Conservation (phyloP, 2,888 invertebrate genomes). For the Pardosa pseudoannulata region DNA sequence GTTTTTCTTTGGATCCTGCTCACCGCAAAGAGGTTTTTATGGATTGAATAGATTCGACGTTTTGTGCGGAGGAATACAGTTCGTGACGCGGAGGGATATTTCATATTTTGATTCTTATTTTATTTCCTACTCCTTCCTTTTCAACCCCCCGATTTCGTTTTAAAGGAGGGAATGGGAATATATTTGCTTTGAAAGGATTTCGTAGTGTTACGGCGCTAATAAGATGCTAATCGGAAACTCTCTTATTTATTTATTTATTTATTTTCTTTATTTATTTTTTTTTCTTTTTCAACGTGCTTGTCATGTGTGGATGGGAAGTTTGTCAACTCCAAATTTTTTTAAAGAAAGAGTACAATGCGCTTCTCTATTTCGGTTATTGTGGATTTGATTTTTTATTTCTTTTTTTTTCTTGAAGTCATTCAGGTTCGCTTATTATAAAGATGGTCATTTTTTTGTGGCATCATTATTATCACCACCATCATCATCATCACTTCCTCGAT, state of each 20-base stretch:
- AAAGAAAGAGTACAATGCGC: slow-evolving; percentile 33
- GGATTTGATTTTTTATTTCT: neutral
- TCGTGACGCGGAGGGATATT: slow-evolving; percentile 27
- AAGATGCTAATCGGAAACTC: slow-evolving; percentile 66
- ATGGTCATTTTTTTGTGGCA: neutral
- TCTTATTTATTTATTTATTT: slow-evolving; percentile 24
- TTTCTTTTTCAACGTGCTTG: slow-evolving; percentile 34
- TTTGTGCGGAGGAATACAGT: slow-evolving; percentile 56
- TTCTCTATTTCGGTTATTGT: neutral
- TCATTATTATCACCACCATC: too few species aligned
- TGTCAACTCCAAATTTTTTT: slow-evolving; percentile 34
- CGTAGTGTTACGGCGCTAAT: slow-evolving; percentile 49
- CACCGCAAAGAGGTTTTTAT: slow-evolving; percentile 37
- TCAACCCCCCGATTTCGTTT: neutral
- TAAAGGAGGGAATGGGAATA: slow-evolving; percentile 3
- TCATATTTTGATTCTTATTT: slow-evolving; percentile 15
- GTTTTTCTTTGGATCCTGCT: slow-evolving; percentile 32
- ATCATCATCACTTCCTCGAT: neutral
- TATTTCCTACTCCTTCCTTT: neutral
- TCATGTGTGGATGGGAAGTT: slow-evolving; percentile 15
- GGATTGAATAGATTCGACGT: slow-evolving; percentile 37
- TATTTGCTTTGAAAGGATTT: slow-evolving; percentile 40
- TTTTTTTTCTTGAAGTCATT: neutral
- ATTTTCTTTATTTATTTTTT: neutral
- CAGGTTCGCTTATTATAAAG: neutral